Conservation (phyloP, 2,888 invertebrate genomes). For the Protonemura montana region DNA sequence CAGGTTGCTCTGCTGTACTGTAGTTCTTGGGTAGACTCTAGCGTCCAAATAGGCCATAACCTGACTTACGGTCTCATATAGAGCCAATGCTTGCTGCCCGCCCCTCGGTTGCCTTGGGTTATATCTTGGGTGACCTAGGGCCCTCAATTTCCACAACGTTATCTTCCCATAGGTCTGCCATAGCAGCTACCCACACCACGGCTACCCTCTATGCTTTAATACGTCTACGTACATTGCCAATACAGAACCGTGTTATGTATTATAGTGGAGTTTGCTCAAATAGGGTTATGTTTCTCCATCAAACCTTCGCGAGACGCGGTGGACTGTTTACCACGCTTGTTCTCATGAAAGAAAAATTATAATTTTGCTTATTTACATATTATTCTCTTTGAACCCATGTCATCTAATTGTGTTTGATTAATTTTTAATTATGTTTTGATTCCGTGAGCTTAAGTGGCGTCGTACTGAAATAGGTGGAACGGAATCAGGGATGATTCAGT, state of each 20-base stretch:
- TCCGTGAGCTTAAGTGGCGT: too few species aligned
- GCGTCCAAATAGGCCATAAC: conserved; percentile 46
- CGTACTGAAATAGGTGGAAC: too few species aligned
- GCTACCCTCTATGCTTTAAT: conserved; percentile 16
- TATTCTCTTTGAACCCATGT: too few species aligned
- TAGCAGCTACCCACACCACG: background rate
- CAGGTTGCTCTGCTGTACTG: background rate
- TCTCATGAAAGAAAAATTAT: too few species aligned
- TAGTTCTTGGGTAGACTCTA: background rate
- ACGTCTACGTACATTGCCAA: background rate
- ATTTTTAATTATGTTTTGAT: too few species aligned
- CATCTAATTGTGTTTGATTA: too few species aligned
- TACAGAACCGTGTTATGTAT: background rate
- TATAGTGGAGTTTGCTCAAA: background rate
- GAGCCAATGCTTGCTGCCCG: background rate
- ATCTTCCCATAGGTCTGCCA: background rate
- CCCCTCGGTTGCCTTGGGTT: background rate
- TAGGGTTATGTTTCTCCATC: background rate
- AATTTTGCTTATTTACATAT: too few species aligned
- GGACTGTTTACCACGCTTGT: too few species aligned
- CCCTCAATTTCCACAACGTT: conserved; percentile 41
- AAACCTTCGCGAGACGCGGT: background rate
- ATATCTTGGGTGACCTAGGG: conserved; percentile 43
- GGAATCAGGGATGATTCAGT: too few species aligned
- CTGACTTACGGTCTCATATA: conserved; percentile 41